Evolutionary conservation across 1,140 invertebrate genomes (phyloP).

Genomic region (Cyclina sinensis): DNA sequence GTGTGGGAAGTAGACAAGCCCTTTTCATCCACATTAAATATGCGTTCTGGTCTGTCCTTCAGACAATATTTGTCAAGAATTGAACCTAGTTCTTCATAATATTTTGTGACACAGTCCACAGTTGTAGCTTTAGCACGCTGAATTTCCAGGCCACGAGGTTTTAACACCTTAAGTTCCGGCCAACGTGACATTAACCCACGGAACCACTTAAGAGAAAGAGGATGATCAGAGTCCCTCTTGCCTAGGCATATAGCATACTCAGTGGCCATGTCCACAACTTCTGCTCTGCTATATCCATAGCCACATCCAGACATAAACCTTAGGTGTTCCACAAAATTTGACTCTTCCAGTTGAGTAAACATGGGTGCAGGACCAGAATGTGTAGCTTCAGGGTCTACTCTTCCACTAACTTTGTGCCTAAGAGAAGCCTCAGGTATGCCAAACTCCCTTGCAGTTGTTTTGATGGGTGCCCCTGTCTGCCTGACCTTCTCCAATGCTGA

Average conservation of each 20-base stretch:
- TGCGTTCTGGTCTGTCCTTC: slow-evolving; percentile 74
- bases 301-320: too few species aligned
- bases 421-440: background rate
- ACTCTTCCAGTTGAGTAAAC: too few species aligned
- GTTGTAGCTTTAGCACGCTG: slow-evolving; percentile 32
- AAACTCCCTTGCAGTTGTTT: slow-evolving; percentile 17
- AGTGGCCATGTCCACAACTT: background rate
- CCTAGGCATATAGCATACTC: too few species aligned
- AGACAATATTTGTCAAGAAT: slow-evolving; percentile 67
- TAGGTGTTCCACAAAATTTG: too few species aligned
- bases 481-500: background rate
- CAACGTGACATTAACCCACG: background rate
- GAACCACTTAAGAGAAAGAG: too few species aligned
- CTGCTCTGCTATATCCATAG: background rate
- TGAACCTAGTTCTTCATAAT: slow-evolving; percentile 14
- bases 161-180: background rate
- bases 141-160: slow-evolving; percentile 6
- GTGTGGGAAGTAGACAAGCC: slow-evolving; percentile 84
- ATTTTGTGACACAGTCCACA: background rate
- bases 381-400: too few species aligned
- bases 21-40: slow-evolving; percentile 86
- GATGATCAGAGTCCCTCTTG: too few species aligned
- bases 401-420: too few species aligned
- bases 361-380: too few species aligned
- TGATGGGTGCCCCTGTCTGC: slow-evolving; percentile 5